phyloP scores from a whole-genome alignment of 2,113 vertebrate genomes.

The Cyanistes caeruleus region DNA sequence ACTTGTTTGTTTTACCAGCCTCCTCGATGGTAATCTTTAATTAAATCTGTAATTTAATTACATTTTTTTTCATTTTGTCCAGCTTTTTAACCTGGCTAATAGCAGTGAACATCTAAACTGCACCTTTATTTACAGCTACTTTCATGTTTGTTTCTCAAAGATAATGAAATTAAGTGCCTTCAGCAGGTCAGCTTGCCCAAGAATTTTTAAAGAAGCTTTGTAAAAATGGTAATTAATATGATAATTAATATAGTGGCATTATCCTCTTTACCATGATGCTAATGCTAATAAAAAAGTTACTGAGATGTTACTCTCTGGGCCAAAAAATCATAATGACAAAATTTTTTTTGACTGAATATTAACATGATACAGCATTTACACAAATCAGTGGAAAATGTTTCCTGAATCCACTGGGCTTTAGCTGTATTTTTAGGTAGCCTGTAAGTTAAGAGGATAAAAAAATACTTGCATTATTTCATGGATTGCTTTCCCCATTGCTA shows the following conservation, averaged over 20 bases:
- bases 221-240: background rate
- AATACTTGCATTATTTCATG: background rate
- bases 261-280: background rate
- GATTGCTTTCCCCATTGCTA: background rate
- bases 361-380: background rate
- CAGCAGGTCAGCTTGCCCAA: background rate
- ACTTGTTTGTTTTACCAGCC: background rate
- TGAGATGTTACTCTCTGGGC: background rate
- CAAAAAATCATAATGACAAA: background rate
- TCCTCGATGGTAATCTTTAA: background rate
- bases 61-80: background rate
- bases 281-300: background rate
- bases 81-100: background rate
- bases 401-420: background rate
- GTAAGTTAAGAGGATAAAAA: background rate
- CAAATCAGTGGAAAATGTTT: background rate
- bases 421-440: background rate
- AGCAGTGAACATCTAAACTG: background rate
- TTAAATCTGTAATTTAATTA: slow-evolving; percentile 1
- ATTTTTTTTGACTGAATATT: background rate
- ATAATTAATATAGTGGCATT: background rate
- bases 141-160: slow-evolving; percentile 12
- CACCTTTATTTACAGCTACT: background rate
- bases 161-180: background rate
- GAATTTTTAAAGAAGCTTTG: background rate